Evolutionary conservation across 2,113 vertebrate genomes (phyloP), one percentile per base, ranked within the genome.

Genomic region (Proterorhinus semilunaris): DNA sequence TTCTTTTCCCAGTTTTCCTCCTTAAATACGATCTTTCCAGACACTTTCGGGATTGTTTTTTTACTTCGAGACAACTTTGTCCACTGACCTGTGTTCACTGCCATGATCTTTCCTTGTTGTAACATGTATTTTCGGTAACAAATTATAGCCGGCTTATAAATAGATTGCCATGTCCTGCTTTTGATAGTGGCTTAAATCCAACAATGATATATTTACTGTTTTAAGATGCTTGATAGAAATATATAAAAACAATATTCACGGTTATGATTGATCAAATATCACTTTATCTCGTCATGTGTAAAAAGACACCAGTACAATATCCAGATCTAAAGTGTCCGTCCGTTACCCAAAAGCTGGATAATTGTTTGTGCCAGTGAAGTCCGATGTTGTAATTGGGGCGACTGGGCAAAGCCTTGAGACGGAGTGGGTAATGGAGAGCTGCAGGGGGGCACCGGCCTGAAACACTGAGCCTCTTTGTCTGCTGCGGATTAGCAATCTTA

Each of bases 401-500:
- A 81, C 83, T 51, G 74, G 79, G 82, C 16, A 21, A 81, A 79
- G 74, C 74, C 53, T 72, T 17, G 57, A 64, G 68, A 83, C 2
- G 21, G 74, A 71, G 82, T 75, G 65, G 42, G 78, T 78, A 66
- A 86, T 79, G 65, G 71, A 85, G 78, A 66, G 81, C 79, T 80
- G 78, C 67, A 64, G 77, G 80, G 27, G 82, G 75, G 70, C 73
- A 80, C 54, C 74, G 82, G 80, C 77, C 78, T 44, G 75, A 86
- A 80, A 87, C 80, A 83, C 69, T 77, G 80, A 83, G 74, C 65
- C 74, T 63, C 71, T 81, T 90, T 90, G 87, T 88, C 79, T 89
- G 10, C 17, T 67, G 61, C 5, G 83, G 84, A 88, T 90, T 88
- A 82, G 45, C 61, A 83, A 75, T 86, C 86, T 90, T 91, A 91